Percentiles rank a stretch among this genome's conserved stretches.
Evolutionary conservation across 1,140 invertebrate genomes (phyloP).

Genomic region (Pogonomyrmex californicus): DNA sequence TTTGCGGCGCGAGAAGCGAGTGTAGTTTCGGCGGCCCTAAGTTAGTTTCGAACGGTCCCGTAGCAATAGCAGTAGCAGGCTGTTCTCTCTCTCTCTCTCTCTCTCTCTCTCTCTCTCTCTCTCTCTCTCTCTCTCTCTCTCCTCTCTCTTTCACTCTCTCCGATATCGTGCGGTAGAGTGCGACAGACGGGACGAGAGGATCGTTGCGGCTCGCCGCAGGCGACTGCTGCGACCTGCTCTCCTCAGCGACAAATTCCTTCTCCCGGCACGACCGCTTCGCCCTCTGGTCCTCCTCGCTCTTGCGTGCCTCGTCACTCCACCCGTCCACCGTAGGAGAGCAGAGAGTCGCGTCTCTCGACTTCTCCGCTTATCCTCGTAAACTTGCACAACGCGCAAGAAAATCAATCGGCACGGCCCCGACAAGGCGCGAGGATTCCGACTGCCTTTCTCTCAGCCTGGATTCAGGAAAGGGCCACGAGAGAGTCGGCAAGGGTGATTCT

Average conservation of each 20-base stretch:
- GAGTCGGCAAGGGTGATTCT: conserved; percentile 51
- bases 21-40: conserved; percentile 70
- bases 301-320: conserved; percentile 28
- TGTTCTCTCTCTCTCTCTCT: conserved; percentile 68
- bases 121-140: conserved; percentile 36
- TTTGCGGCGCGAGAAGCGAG: conserved; percentile 69
- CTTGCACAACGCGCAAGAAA: conserved; percentile 79
- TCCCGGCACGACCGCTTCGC: conserved; percentile 60
- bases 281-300: conserved; percentile 35
- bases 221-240: conserved; percentile 83
- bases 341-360: conserved; percentile 69
- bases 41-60: conserved; percentile 74
- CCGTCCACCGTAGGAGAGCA: background rate
- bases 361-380: conserved; percentile 70
- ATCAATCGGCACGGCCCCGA: conserved; percentile 84
- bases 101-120: conserved; percentile 63
- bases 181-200: conserved; percentile 80
- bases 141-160: conserved; percentile 56
- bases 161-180: conserved; percentile 68
- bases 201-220: conserved; percentile 84
- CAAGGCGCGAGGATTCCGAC: conserved; percentile 44
- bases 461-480: conserved; percentile 39
- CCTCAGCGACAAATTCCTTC: conserved; percentile 78
- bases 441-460: conserved; percentile 20
- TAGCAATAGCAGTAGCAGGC: conserved; percentile 64